Base-by-base conservation (phyloP, 2,113 vertebrate genomes). In the Osmerus mordax region DNA sequence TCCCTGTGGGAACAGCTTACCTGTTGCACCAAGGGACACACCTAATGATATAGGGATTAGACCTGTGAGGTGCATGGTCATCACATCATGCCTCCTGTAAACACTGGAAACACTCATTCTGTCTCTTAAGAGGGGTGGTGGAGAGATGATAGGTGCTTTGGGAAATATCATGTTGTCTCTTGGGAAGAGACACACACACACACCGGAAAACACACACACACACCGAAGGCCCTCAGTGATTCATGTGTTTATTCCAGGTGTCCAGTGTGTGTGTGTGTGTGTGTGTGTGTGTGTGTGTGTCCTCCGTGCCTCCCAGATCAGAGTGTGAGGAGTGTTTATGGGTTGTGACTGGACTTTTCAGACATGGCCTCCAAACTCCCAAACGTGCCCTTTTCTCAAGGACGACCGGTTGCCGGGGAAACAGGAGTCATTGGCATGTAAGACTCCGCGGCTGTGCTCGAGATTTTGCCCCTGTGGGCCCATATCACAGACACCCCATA, bases 321-420 rank as follows among this genome's bases (percentile, higher is more conserved):
- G 60, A 68, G 62, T 67, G 23, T 47, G 68, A 62, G 66, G 68
- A 55, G 21, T 71, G 69, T 74, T 84, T 74, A 77, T 81, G 71
- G 75, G 70, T 84, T 73, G 56, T 84, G 77, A 75, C 78, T 77
- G 71, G 6, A 61, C 65, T 71, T 77, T 81, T 81, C 81, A 83
- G 73, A 79, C 72, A 69, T 74, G 77, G 73, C 77, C 84, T 65
- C 36, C 32, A 74, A 79, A 81, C 69, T 79, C 32, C 80, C 67
- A 64, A 75, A 81, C 29, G 69, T 75, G 73, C 69, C 78, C 81
- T 83, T 81, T 83, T 73, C 73, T 77, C 81, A 86, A 82, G 84
- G 84, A 82, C 79, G 47, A 68, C 52, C 71, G 63, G 84, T 86
- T 86, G 76, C 79, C 81, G 75, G 75, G 84, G 84, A 79, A 83